Percentiles rank a stretch among this genome's conserved stretches.
Evolutionary conservation across 2,888 invertebrate genomes (phyloP).

Genomic region (Oxyteleia sp.): DNA sequence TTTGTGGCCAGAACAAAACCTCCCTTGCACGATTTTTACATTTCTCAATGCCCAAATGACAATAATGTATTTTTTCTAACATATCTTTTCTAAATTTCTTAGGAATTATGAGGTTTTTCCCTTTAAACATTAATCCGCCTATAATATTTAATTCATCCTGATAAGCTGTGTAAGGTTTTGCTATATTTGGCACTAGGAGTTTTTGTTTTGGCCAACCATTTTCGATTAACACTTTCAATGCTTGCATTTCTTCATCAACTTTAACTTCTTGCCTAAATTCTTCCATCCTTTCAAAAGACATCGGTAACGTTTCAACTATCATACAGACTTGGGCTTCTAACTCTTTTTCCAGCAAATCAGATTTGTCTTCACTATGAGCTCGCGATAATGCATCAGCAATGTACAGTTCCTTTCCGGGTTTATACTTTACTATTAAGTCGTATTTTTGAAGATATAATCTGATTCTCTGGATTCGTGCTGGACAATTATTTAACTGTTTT

Average conservation of each 20-base stretch:
- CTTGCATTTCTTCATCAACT: slow-evolving; percentile 69
- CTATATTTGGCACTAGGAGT: slow-evolving; percentile 29
- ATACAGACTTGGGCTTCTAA: slow-evolving; percentile 31
- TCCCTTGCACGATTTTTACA: slow-evolving; percentile 72
- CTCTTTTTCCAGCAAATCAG: slow-evolving; percentile 42
- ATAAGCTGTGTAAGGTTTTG: slow-evolving; percentile 8
- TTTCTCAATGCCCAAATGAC: slow-evolving; percentile 76
- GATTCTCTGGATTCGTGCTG: slow-evolving; percentile 44
- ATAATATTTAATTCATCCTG: slow-evolving; percentile 12
- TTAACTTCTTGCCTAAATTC: slow-evolving; percentile 46
- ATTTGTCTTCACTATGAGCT: slow-evolving; percentile 40
- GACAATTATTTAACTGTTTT: slow-evolving; percentile 1
- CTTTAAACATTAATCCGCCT: slow-evolving; percentile 1
- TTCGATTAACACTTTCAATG: slow-evolving; percentile 66
- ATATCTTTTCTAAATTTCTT: not conserved
- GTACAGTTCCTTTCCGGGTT: slow-evolving; percentile 73
- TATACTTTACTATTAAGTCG: too few species aligned
- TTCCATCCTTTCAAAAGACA: slow-evolving; percentile 23
- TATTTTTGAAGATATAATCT: slow-evolving; percentile 55
- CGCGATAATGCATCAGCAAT: slow-evolving; percentile 80
- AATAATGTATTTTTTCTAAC: slow-evolving; percentile 63
- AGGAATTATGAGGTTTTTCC: not conserved
- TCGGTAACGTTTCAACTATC: slow-evolving; percentile 31
- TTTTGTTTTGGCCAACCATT: slow-evolving; percentile 75
- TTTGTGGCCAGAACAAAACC: slow-evolving; percentile 76